Evolutionary conservation across 2,888 invertebrate species (phyloP), one percentile per base, ranked within the genome.

Genomic region (Apoderus coryli): DNA sequence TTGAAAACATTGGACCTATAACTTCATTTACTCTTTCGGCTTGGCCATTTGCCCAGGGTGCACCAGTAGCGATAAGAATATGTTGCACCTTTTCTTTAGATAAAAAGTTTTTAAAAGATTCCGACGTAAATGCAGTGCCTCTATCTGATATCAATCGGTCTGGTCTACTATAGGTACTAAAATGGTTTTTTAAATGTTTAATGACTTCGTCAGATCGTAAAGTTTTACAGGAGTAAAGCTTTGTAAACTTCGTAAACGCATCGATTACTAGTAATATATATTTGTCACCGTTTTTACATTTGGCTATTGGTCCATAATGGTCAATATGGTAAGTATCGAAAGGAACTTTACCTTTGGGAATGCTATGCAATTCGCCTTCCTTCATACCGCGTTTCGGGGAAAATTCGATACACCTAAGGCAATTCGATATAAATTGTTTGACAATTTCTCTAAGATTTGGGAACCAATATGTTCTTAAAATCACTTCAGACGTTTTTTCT

Each of bases 401-500:
- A 22, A 22, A 29, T 4, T 19, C n/a, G 4, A 29, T 29, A 16
- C 29, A 29, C 10, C 22, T 29, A 4, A 29, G 13, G 12, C 29
- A 29, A 3, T 29, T 29, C 9, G 6, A 10, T n/a, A 23, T 22
- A 12, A 10, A 22, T 4, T 29, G 7, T 10, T 10, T 19, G 14
- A 29, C 14, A n/a, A 22, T 29, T 4, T 4, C 3, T 14, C 12
- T 5, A 4, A 29, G 7, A 10, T 29, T 14, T 19, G 29, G 29
- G 4, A 29, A 22, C 24, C 16, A 29, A 29, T 29, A 29, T 10
- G 14, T 9, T 22, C 29, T 4, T 22, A 19, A n/a, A 19, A 19
- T 19, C n/a, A 19, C 7, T 19, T 19, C 19, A 19, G n/a, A n/a
- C n/a, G 40, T 41, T 40, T 52, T 51, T 3, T 49, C 47, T 7